These are phyloP conservation scores for Phaethornis superciliosus DNA, from an alignment of 2,113 vertebrate genomes.

Conservation along the genomic window DNA sequence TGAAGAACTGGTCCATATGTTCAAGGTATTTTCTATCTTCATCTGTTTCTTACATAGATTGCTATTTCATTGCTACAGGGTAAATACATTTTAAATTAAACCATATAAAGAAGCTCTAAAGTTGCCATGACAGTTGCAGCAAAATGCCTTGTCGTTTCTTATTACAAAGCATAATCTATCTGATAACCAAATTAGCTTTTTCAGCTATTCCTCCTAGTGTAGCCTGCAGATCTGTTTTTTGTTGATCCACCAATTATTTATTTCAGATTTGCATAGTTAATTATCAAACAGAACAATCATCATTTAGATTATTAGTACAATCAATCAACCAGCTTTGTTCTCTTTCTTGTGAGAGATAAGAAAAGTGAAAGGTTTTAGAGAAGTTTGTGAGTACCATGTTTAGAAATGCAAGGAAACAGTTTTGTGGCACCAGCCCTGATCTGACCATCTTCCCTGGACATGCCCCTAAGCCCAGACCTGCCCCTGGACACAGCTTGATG, in stretches of 20 bases:
- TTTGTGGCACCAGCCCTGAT: not conserved
- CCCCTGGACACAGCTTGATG: not conserved
- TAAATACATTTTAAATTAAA: conserved; percentile 57
- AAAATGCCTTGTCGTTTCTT: conserved; percentile 24
- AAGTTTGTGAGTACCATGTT: not conserved
- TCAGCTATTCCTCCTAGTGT: not conserved
- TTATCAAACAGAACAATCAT: conserved; percentile 21
- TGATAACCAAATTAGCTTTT: conserved; percentile 49
- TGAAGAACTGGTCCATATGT: not conserved
- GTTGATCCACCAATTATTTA: conserved; percentile 28
- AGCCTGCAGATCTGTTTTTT: conserved; percentile 44
- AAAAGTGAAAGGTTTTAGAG: not conserved
- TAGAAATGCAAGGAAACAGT: not conserved
- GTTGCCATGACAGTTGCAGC: conserved; percentile 37
- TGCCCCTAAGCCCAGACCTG: not conserved
- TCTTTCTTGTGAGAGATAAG: not conserved
- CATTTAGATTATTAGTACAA: conserved; percentile 30
- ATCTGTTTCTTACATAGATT: conserved; percentile 19
- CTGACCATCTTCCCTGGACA: not conserved
- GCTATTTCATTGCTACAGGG: not conserved
- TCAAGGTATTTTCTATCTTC: conserved; percentile 26
- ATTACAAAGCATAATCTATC: conserved; percentile 41
- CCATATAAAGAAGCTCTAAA: conserved; percentile 18
- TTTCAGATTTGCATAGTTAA: conserved; percentile 17
- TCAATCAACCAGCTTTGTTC: not conserved